Evolutionary conservation across 2,888 invertebrate genomes (phyloP), one percentile per base, ranked within the genome.

Genomic region (Eupithecia centaureata): DNA sequence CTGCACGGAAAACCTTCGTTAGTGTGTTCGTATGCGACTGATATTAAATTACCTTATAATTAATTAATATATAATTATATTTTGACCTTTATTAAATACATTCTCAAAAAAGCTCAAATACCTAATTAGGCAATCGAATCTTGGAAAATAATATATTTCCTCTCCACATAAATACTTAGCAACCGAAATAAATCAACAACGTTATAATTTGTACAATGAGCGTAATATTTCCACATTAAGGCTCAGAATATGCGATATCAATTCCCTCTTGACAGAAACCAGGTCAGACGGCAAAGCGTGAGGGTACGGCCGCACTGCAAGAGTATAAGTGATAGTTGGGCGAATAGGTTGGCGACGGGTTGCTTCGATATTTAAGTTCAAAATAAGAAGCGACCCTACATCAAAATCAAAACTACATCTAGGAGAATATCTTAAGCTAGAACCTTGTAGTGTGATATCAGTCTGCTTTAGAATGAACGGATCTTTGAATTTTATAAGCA

Each of bases 221-320:
- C 58, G 22, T 58, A 13, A 57, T 63, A 68, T 68, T 66, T 59
- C 61, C 61, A 60, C 60, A 66, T 69, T 33, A 54, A 65, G 47
- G 35, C 70, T 65, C 58, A 70, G 58, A 64, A 67, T 35, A 65
- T 61, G 61, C 65, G 56, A 60, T 69, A 66, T 69, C 58, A 70
- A 72, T 68, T 70, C 70, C 61, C 69, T 68, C 65, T 47, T 47
- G 69, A 65, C 61, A 67, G 60, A 51, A 73, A 73, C 70, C 70
- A 72, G 73, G 73, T 73, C 73, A 72, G 51, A 65, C 62, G 71
- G 63, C 56, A 65, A 32, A 18, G 61, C 42, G 63, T n/a, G 52
- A 47, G 18, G 28, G 30, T 1, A 57, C 57, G 30, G 15, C 13
- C 52, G 52, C 52, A 52, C 27, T 56, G 54, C 3, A 0, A 54